Evolutionary conservation across 2,888 invertebrate species (phyloP).

Genomic region (Acleris literana): DNA sequence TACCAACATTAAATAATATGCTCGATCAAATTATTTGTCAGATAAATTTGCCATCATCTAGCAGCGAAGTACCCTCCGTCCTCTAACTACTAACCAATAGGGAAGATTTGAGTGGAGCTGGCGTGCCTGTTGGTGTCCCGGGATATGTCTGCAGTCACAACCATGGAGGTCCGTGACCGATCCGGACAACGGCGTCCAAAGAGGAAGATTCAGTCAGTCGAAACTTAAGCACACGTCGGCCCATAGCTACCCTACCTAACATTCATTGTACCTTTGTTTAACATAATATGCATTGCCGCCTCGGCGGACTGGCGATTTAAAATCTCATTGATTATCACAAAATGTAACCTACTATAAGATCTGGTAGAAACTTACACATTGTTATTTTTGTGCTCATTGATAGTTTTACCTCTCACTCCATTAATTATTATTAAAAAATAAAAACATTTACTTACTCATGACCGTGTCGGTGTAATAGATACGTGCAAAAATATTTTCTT

Average conservation of each 20-base stretch:
- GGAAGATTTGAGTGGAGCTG: conserved; percentile 8
- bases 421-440: conserved; percentile 23
- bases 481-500: conserved; percentile 35
- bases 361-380: conserved; percentile 75
- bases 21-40: conserved; percentile 71
- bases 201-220: conserved; percentile 62
- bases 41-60: conserved; percentile 67
- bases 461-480: conserved; percentile 30
- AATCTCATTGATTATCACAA: conserved; percentile 83
- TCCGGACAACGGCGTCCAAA: conserved; percentile 45
- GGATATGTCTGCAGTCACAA: conserved; percentile 82
- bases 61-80: conserved; percentile 50
- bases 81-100: conserved; percentile 13
- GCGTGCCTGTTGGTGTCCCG: conserved; percentile 32
- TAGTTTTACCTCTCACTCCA: conserved; percentile 48
- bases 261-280: conserved; percentile 80
- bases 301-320: conserved; percentile 64
- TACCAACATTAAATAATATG: conserved; percentile 52
- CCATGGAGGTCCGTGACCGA: conserved; percentile 67
- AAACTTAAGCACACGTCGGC: conserved; percentile 69
- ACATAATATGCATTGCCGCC: conserved; percentile 65
- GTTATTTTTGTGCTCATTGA: conserved; percentile 76
- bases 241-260: conserved; percentile 64
- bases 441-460: conserved; percentile 27
- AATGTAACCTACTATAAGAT: conserved; percentile 79